Percentiles rank a stretch among this genome's conserved stretches.
Conservation (phyloP, 2,797 vertebrate genomes). For the Knipowitschia caucasica region DNA sequence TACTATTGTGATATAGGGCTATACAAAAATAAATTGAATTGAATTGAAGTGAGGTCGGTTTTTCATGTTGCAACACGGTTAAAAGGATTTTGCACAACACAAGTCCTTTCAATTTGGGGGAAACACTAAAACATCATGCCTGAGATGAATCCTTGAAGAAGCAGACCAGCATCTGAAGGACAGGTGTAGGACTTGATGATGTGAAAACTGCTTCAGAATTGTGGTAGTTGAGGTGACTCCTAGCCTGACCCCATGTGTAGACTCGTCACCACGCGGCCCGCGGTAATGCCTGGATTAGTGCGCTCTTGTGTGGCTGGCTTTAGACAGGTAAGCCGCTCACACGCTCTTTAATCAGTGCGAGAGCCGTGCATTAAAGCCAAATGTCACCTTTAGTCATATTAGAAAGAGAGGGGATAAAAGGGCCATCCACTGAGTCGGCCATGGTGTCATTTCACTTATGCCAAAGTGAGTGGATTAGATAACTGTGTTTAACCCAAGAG, state of each 20-base stretch:
- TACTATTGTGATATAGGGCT: too few species aligned
- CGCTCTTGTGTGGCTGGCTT: slow-evolving; percentile 29
- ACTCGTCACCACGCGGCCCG: slow-evolving; percentile 31
- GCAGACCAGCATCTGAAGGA: too few species aligned
- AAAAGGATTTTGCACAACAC: too few species aligned
- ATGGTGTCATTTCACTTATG: background rate
- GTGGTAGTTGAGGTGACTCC: too few species aligned
- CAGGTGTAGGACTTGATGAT: too few species aligned
- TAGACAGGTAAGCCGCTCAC: slow-evolving; percentile 59
- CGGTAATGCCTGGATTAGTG: slow-evolving; percentile 54
- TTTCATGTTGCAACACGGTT: too few species aligned
- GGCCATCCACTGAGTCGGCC: background rate
- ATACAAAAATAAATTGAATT: too few species aligned
- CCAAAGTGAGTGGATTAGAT: background rate
- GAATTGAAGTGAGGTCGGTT: too few species aligned
- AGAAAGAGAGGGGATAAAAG: slow-evolving; percentile 15
- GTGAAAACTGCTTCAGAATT: too few species aligned
- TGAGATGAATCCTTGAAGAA: too few species aligned
- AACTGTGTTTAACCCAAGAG: background rate
- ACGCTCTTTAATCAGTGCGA: slow-evolving; percentile 69
- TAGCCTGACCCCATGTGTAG: slow-evolving; percentile 17
- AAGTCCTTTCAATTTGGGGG: too few species aligned
- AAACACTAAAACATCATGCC: too few species aligned
- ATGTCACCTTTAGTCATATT: slow-evolving; percentile 44
- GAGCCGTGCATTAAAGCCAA: slow-evolving; percentile 51